Evolutionary conservation across 2,888 invertebrate genomes (phyloP), one percentile per base, ranked within the genome.

Genomic region (Lasioglossum zephyrum): DNA sequence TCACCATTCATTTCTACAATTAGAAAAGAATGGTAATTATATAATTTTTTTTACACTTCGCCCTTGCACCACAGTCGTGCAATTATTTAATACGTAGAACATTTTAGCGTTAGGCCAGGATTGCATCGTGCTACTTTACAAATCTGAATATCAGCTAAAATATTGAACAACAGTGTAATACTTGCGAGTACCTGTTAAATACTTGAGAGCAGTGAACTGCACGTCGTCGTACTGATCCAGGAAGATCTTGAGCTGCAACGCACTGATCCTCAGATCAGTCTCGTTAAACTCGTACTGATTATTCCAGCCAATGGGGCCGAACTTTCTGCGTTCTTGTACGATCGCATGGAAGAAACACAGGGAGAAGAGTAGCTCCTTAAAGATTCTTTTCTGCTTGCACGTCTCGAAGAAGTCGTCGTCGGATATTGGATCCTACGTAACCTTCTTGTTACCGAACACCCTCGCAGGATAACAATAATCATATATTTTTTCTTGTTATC

Each of bases 201-300:
- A 99, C 22, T 97, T 96, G 36, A 99, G 95, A 0, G 99, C 99
- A 85, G 98, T 98, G 94, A 97, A 98, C 95, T 98, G 98, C 0
- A 98, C 97, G 86, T 97, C 97, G 96, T 97, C 96, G 93, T 98
- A 98, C 93, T 98, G 97, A 93, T 98, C 97, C 76, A 98, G 96
- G 94, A 98, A 97, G 96, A 99, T 98, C 95, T 98, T 97, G 47
- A 99, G 95, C 95, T 99, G 99, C 93, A 97, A 97, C 49, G 98
- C 97, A 90, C 98, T 98, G 90, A 99, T 99, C 85, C 97, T 96
- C 66, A 99, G 96, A 95, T 99, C 99, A 0, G 99, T 99, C 95
- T 99, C 99, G 94, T 99, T 99, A 95, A 99, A 99, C 94, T 99
- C 99, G 94, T 99, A 99, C 0, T 98, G 97, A 92, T 98, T 99